Evolutionary conservation across 2,797 vertebrate species (phyloP).

Genomic region (Oreochromis grahami): DNA sequence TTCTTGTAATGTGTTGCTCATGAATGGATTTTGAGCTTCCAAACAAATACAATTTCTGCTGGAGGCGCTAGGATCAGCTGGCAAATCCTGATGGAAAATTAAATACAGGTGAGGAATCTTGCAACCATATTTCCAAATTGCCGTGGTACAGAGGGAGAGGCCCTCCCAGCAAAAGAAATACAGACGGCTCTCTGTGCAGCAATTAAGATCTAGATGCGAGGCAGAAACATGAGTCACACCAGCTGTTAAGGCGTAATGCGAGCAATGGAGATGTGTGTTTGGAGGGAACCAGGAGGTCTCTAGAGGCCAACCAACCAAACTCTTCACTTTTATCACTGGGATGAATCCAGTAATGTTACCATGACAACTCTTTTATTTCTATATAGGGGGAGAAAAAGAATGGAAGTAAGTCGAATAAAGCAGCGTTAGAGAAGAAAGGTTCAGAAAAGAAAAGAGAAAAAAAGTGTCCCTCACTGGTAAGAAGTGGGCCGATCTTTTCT

Average conservation of each 20-base stretch:
- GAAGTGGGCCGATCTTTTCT: background rate
- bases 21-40: constrained; percentile 30
- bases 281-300: constrained; percentile 10
- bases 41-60: constrained; percentile 34
- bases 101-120: constrained; percentile 32
- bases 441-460: background rate
- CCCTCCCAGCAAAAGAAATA: background rate
- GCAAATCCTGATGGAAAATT: constrained; percentile 35
- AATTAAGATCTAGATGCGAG: constrained; percentile 42
- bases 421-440: background rate
- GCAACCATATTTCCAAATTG: background rate
- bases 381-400: background rate
- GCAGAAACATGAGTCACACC: constrained; percentile 36
- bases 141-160: background rate
- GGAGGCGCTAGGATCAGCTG: background rate
- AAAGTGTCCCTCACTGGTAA: background rate
- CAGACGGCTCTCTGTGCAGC: constrained; percentile 2
- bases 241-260: constrained; percentile 24
- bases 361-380: constrained; percentile 36
- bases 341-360: constrained; percentile 30
- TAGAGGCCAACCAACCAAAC: background rate
- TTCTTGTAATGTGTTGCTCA: constrained; percentile 12
- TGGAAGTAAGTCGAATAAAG: constrained; percentile 27
- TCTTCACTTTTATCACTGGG: constrained; percentile 23
- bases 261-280: constrained; percentile 14